These are phyloP conservation scores for Drosophila subobscura DNA, from an alignment of 1,140 invertebrate genomes.

Conservation along the genomic window DNA sequence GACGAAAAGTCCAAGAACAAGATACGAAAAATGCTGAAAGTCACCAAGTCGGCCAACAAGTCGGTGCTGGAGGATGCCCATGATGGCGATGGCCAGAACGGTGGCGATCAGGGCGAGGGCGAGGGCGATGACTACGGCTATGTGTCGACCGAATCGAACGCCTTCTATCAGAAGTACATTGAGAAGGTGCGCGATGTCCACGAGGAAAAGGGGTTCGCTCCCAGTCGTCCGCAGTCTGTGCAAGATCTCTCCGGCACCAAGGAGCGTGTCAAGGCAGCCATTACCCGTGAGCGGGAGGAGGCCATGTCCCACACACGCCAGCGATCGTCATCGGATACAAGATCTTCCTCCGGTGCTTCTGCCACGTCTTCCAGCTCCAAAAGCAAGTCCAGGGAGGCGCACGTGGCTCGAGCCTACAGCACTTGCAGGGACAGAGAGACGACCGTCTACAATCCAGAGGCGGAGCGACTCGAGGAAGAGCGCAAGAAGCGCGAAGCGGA, in stretches of 20 bases:
- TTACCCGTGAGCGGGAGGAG: constrained; percentile 89
- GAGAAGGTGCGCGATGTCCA: constrained; percentile 86
- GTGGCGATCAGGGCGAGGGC: constrained; percentile 87
- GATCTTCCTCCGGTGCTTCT: not conserved
- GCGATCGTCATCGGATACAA: constrained; percentile 10
- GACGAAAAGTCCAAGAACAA: constrained; percentile 89
- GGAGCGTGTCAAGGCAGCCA: constrained; percentile 90
- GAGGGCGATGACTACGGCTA: constrained; percentile 96
- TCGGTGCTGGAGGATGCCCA: constrained; percentile 92
- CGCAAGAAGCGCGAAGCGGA: constrained; percentile 85
- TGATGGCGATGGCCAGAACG: constrained; percentile 83
- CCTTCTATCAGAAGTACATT: constrained; percentile 92
- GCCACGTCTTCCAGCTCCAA: no score
- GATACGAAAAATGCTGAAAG: constrained; percentile 87
- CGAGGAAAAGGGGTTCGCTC: constrained; percentile 73
- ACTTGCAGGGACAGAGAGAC: constrained; percentile 28
- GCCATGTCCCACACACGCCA: constrained; percentile 85
- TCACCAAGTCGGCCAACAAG: constrained; percentile 95
- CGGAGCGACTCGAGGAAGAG: constrained; percentile 84
- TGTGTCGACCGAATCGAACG: constrained; percentile 91
- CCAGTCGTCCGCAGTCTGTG: constrained; percentile 68
- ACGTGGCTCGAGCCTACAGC: constrained; percentile 41
- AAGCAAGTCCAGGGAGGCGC: constrained; percentile 11
- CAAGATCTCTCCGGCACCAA: constrained; percentile 87
- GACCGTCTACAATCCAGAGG: constrained; percentile 71